A percentile compares a stretch with the other conserved stretches of the same genome.
phyloP scores from a whole-genome alignment of 2,113 vertebrate species.

The Alectura lathami region DNA sequence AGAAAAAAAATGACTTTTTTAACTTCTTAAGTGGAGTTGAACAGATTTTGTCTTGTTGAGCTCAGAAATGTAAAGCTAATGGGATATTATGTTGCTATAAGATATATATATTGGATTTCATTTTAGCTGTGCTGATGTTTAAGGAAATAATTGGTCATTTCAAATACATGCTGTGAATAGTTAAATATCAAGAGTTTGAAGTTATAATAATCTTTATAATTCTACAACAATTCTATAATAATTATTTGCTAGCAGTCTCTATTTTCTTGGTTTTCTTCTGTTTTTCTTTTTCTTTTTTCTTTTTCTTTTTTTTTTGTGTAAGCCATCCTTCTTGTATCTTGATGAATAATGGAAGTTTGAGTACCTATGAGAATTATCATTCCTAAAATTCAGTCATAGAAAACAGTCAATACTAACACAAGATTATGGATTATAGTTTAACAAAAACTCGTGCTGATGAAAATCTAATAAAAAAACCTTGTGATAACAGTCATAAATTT shows the following conservation, averaged over 20 bases:
- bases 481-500: background rate
- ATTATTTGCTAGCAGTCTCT: background rate
- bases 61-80: background rate
- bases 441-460: background rate
- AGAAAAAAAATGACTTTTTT: background rate
- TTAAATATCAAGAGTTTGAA: background rate
- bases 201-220: no score
- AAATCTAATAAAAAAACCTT: background rate
- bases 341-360: background rate
- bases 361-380: background rate
- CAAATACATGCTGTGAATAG: background rate
- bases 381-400: background rate
- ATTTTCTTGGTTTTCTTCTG: background rate
- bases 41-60: background rate
- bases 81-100: accelerated
- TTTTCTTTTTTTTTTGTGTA: background rate
- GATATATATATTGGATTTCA: background rate
- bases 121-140: background rate
- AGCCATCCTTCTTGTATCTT: background rate
- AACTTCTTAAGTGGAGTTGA: background rate
- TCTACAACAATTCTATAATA: no score
- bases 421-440: background rate
- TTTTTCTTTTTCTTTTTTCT: background rate
- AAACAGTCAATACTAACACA: background rate
- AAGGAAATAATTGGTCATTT: background rate